Base-by-base conservation (phyloP, 2,113 vertebrate species). In the Sialia sialis region DNA sequence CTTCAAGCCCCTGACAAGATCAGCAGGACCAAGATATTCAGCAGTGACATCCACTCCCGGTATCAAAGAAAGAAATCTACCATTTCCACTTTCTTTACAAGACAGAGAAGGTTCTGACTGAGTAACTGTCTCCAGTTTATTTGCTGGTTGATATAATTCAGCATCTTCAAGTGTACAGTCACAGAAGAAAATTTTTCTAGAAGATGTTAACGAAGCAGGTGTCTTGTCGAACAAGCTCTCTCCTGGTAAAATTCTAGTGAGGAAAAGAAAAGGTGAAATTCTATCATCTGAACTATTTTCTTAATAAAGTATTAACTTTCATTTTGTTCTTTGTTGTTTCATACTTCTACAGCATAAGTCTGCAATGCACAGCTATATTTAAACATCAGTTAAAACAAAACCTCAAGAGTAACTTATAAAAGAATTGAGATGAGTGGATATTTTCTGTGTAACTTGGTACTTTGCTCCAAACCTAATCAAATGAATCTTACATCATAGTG, bases 151-250 rank as follows among this genome's bases (percentile, higher is more conserved):
- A 38, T 69, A 70, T 4, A 88, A 38, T 11, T n/a, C 16, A 8
- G 34, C 34, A 21, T 85, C 87, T 52, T 97, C 93, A 49, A 80
- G 25, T 9, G 84, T 55, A 56, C 98, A 99, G 91, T 94, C 96
- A 54, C 99, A 99, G 82, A 98, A 98, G 13, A 63, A 86, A 15
- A 0, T 91, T 75, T 96, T 97, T 72, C 72, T 95, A 51, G 79
- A 74, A 6, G 93, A 82, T 2, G 39, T 94, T 56, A 87, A 81
- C 58, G 91, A 96, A 89, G 79, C 39, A 6, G 98, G 98, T 32
- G 93, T 78, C 55, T 84, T 97, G 95, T 99, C 99, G 97, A 99
- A 99, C 86, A 99, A 96, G 89, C 99, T 99, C 73, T 95, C 96
- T 91, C 98, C 98, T 56, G 98, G 98, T 39, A 97, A 88, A 86